Percentiles rank a stretch among this genome's conserved stretches.
Evolutionary conservation across 2,113 vertebrate species (phyloP).

Genomic region (Neogale vison): DNA sequence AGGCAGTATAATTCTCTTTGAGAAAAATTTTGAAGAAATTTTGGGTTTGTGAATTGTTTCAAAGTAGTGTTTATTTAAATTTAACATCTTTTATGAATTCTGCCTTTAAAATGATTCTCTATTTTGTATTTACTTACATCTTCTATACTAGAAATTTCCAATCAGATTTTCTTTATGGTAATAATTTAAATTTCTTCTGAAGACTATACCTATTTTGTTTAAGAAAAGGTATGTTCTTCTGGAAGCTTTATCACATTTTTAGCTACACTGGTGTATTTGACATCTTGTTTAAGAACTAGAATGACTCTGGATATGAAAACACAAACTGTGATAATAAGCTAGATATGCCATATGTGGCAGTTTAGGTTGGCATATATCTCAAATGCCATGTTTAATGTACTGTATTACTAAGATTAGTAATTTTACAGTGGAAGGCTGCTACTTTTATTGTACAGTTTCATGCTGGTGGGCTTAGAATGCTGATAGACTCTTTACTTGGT

Average conservation of each 20-base stretch:
- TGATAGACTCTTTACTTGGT: slow-evolving; percentile 48
- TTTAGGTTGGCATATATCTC: slow-evolving; percentile 80
- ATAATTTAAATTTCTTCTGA: slow-evolving; percentile 17
- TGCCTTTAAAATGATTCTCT: not conserved
- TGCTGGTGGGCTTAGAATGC: slow-evolving; percentile 57
- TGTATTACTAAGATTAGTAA: slow-evolving; percentile 74
- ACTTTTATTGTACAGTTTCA: slow-evolving; percentile 60
- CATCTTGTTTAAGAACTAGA: slow-evolving; percentile 83
- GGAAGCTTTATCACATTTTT: slow-evolving; percentile 70
- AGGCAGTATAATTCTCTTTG: not conserved
- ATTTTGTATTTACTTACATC: not conserved
- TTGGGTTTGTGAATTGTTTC: not conserved
- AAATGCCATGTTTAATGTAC: slow-evolving; percentile 79
- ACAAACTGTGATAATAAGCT: slow-evolving; percentile 83
- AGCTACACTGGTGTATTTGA: slow-evolving; percentile 69
- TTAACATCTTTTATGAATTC: not conserved
- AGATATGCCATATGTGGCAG: slow-evolving; percentile 78
- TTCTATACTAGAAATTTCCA: not conserved
- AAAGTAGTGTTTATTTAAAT: slow-evolving; percentile 7
- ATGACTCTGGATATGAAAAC: slow-evolving; percentile 79
- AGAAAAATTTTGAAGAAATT: not conserved
- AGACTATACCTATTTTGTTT: slow-evolving; percentile 46
- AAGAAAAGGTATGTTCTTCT: slow-evolving; percentile 10
- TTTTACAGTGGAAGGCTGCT: slow-evolving; percentile 77
- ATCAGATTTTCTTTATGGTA: not conserved